These are phyloP conservation scores for Morus bassanus DNA, from an alignment of 2,797 vertebrate species.

Conservation along the genomic window DNA sequence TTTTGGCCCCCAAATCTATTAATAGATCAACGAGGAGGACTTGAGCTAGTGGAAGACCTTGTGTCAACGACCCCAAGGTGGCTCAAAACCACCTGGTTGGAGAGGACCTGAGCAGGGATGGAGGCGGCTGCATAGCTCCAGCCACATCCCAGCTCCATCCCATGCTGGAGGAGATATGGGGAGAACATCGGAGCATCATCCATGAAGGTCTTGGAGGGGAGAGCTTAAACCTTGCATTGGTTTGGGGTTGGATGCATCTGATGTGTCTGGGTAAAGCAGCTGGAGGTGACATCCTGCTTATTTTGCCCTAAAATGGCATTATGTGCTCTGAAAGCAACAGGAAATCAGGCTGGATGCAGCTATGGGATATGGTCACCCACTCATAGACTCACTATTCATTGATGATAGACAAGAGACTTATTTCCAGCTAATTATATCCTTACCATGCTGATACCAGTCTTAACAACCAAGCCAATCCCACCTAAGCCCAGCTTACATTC, in stretches of 20 bases:
- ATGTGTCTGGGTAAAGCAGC: background rate
- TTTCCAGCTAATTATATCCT: background rate
- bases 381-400: background rate
- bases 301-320: background rate
- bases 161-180: fast-evolving
- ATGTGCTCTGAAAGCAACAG: fast-evolving
- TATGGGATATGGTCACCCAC: background rate
- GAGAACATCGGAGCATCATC: background rate
- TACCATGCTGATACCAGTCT: background rate
- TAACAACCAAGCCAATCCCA: background rate
- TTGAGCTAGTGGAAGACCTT: background rate
- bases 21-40: fast-evolving
- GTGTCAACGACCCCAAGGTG: background rate
- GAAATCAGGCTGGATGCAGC: background rate
- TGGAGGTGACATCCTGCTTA: fast-evolving
- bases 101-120: background rate
- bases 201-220: background rate
- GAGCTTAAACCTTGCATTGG: fast-evolving
- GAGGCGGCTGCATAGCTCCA: background rate
- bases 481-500: background rate
- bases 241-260: fast-evolving
- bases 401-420: background rate
- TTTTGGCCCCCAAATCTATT: background rate
- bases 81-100: background rate
- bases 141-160: background rate